A percentile compares a stretch with the other conserved stretches of the same genome.
phyloP scores from a whole-genome alignment of 2,113 vertebrate genomes.

The Carettochelys insculpta region DNA sequence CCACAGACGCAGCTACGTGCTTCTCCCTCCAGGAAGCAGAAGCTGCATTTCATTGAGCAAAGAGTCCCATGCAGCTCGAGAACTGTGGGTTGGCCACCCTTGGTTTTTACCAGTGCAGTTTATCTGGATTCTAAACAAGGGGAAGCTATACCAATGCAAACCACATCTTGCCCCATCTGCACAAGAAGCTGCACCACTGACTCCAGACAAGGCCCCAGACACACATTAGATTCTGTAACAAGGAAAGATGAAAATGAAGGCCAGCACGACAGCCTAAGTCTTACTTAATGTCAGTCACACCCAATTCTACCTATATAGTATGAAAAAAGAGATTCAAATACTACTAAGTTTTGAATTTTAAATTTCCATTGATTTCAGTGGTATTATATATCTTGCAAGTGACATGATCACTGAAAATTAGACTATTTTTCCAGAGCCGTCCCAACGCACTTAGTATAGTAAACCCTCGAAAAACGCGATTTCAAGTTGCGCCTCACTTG shows the following conservation, averaged over 20 bases:
- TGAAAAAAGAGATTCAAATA: not conserved
- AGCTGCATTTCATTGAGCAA: too few relatives aligned
- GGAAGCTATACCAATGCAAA: not conserved
- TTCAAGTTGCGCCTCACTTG: too few relatives aligned
- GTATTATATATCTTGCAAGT: not conserved
- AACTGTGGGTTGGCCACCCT: too few relatives aligned
- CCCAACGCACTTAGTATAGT: not conserved
- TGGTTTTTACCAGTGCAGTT: not conserved
- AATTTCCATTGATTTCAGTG: not conserved
- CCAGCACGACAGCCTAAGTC: not conserved
- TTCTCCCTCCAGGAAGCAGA: too few relatives aligned
- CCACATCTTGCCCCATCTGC: not conserved
- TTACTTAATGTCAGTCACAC: not conserved
- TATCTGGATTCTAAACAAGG: not conserved
- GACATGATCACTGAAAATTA: not conserved
- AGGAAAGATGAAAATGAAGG: not conserved
- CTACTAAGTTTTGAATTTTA: not conserved
- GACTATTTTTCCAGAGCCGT: conserved; percentile 1
- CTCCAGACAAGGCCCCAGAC: not conserved
- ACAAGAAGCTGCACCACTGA: not conserved
- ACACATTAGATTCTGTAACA: not conserved
- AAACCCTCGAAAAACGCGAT: too few relatives aligned
- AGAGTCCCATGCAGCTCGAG: too few relatives aligned
- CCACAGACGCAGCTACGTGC: too few relatives aligned
- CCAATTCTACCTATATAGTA: not conserved